Conservation (phyloP, 2,888 invertebrate genomes). For the Andricus quercusramuli region DNA sequence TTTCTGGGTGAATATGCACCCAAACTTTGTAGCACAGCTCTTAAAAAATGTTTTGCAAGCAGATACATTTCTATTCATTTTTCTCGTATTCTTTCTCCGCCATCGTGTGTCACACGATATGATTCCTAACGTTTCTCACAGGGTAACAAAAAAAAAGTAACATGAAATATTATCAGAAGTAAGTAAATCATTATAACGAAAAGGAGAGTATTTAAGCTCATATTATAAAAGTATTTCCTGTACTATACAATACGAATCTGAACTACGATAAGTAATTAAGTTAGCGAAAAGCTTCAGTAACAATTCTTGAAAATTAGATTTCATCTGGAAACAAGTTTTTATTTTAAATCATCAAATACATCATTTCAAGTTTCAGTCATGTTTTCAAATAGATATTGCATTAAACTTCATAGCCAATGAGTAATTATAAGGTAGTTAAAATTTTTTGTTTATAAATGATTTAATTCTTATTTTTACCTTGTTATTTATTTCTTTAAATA, state of each 20-base stretch:
- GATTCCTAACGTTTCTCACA: conserved; percentile 73
- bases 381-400: background rate
- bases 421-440: background rate
- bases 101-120: conserved; percentile 62
- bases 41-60: background rate
- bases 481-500: background rate
- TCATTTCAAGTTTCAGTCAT: background rate
- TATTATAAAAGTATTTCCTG: conserved; percentile 69
- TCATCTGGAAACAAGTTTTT: background rate
- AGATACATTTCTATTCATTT: background rate
- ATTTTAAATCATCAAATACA: background rate
- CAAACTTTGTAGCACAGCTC: background rate
- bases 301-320: background rate
- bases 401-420: background rate
- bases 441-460: background rate
- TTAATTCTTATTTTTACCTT: background rate
- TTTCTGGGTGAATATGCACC: background rate
- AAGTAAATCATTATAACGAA: conserved; percentile 61
- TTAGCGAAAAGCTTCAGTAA: background rate
- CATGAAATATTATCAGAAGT: conserved; percentile 67
- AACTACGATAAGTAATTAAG: conserved; percentile 47
- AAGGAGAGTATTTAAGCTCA: conserved; percentile 67
- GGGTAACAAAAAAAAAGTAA: conserved; percentile 70
- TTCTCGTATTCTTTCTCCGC: conserved; percentile 43
- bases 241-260: conserved; percentile 61